These are phyloP conservation scores for Dendrolimus kikuchii DNA, from an alignment of 1,140 invertebrate genomes.

Conservation along the genomic window DNA sequence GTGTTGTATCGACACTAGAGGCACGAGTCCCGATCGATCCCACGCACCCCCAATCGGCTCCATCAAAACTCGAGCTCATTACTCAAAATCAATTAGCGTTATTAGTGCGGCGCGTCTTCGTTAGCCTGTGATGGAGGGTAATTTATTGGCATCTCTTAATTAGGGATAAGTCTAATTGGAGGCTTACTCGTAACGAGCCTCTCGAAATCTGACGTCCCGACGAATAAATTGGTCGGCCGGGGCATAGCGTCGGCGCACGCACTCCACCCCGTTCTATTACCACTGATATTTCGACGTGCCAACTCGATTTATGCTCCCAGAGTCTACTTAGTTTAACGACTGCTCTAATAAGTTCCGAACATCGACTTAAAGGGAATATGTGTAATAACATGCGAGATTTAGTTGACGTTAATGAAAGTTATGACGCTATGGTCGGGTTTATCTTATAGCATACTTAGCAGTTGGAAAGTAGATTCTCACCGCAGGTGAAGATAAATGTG, in stretches of 20 bases:
- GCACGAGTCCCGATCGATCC: conserved; percentile 35
- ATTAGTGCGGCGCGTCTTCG: conserved; percentile 70
- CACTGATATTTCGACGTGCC: conserved; percentile 55
- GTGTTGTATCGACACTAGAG: conserved; percentile 9
- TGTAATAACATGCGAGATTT: conserved; percentile 14
- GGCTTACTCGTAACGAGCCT: conserved; percentile 72
- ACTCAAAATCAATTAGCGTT: conserved; percentile 72
- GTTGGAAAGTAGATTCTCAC: conserved; percentile 3
- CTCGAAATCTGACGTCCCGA: conserved; percentile 70
- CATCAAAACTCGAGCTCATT: conserved; percentile 70
- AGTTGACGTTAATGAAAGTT: conserved; percentile 15
- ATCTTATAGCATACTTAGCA: conserved; percentile 21
- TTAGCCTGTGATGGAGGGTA: conserved; percentile 73
- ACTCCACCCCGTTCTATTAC: conserved; percentile 38
- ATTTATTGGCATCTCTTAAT: conserved; percentile 75
- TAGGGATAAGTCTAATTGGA: conserved; percentile 75
- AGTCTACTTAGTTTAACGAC: conserved; percentile 21
- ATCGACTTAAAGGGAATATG: conserved; percentile 13
- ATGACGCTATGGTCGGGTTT: conserved; percentile 7
- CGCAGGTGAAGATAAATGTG: too few species aligned
- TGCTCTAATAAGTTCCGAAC: conserved; percentile 27
- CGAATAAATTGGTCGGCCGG: conserved; percentile 65
- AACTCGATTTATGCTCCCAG: conserved; percentile 26
- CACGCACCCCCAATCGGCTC: conserved; percentile 52
- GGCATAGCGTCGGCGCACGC: conserved; percentile 36